A percentile compares a stretch with the other conserved stretches of the same genome.
These are phyloP conservation scores for Campylomormyrus numenius DNA, from an alignment of 2,113 vertebrate genomes.

Conservation along the genomic window DNA sequence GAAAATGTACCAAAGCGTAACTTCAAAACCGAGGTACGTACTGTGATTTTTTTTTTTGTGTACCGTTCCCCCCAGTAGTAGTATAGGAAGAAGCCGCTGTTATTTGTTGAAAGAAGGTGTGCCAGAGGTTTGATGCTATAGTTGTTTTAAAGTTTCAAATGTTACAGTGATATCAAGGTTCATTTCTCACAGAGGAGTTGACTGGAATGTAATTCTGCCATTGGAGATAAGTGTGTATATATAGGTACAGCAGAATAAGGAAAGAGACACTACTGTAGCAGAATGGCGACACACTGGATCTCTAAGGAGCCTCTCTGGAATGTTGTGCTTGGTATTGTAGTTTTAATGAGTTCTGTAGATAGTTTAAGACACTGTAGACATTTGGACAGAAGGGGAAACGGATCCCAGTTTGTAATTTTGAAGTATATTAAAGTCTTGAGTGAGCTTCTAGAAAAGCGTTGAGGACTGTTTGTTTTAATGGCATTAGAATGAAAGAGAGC, in stretches of 20 bases:
- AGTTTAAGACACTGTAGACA: not conserved
- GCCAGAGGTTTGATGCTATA: not conserved
- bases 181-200: not conserved
- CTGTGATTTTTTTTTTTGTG: too few species aligned
- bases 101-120: not conserved
- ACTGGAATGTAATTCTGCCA: not conserved
- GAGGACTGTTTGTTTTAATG: not conserved
- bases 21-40: too few species aligned
- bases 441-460: not conserved
- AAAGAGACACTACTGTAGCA: not conserved
- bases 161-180: not conserved
- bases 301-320: not conserved
- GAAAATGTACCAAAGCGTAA: too few species aligned
- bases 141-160: not conserved
- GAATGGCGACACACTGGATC: not conserved
- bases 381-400: not conserved
- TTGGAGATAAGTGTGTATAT: not conserved
- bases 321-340: not conserved
- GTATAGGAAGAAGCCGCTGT: not conserved
- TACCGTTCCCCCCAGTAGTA: not conserved
- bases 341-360: not conserved
- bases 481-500: not conserved
- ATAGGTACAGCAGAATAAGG: not conserved
- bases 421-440: not conserved
- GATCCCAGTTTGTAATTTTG: not conserved